A percentile compares a stretch with the other conserved stretches of the same genome.
phyloP scores from a whole-genome alignment of 2,888 invertebrate species.

The Nomada lathburiana region DNA sequence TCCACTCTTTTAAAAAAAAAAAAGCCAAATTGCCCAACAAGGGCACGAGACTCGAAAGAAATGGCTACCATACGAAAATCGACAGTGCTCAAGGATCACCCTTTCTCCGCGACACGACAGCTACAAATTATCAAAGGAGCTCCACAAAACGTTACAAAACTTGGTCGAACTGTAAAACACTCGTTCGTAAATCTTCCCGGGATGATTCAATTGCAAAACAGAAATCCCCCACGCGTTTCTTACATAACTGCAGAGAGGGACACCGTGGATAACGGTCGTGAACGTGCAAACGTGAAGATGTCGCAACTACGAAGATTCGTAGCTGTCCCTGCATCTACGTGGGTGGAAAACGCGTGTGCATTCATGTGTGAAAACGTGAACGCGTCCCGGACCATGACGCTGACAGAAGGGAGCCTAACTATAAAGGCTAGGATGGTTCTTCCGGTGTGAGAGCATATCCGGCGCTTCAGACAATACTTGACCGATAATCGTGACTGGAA shows the following conservation, averaged over 20 bases:
- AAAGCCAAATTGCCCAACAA: too few relatives aligned
- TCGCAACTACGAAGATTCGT: conserved; percentile 40
- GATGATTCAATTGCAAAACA: conserved; percentile 1
- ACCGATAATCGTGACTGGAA: conserved; percentile 56
- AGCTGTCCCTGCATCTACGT: conserved; percentile 33
- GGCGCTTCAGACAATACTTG: conserved; percentile 69
- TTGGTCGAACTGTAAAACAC: neutral
- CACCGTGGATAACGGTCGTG: neutral
- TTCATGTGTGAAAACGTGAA: conserved; percentile 57
- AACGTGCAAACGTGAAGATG: conserved; percentile 30
- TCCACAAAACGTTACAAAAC: neutral
- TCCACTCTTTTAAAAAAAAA: too few relatives aligned
- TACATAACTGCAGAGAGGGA: conserved; percentile 1
- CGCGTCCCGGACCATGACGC: conserved; percentile 55
- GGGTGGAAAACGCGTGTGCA: conserved; percentile 57
- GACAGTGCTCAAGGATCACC: too few relatives aligned
- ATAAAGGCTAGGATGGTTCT: conserved; percentile 73
- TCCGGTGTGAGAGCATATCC: conserved; percentile 78
- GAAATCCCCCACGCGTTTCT: neutral
- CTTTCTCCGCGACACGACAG: too few relatives aligned
- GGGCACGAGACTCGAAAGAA: too few relatives aligned
- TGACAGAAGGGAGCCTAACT: conserved; percentile 51
- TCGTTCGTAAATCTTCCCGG: conserved; percentile 3
- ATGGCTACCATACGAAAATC: too few relatives aligned
- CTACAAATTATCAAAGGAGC: neutral